Base-by-base conservation (phyloP, 2,113 vertebrate species). In the Gavialis gangeticus region DNA sequence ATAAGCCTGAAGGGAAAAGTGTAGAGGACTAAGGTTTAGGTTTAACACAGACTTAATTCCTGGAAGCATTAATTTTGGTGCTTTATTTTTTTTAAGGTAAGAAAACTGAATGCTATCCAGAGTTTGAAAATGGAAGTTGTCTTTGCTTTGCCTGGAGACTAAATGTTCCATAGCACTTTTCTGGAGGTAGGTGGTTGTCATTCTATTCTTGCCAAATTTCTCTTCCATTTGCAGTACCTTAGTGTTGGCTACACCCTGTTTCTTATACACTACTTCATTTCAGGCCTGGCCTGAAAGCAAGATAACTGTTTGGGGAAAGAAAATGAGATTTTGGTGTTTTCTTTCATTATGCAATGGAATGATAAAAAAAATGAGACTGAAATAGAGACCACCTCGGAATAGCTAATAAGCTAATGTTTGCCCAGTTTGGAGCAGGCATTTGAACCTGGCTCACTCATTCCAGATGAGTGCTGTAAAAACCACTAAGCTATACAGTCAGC, bases 1-100 rank as follows among this genome's bases (percentile, higher is more conserved):
- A 25, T 59, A 56, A 90, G 46, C 56, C 85, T 63, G 55, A 64
- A 88, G 89, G 79, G 91, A 96, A 75, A 77, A 86, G 85, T 69
- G 87, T 19, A 0, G 64, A 89, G 84, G 30, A 4, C 0, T 13
- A 85, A 28, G 73, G 55, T 84, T 86, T 77, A 84, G 4, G 24
- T 75, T 93, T 64, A 69, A 87, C 34, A 77, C 54, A 77, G 37
- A 79, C 66, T 81, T 28, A 30, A 2, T 84, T 95, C 75, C 67
- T 96, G 88, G 58, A 86, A 88, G 13, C 17, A 15, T 19, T 87
- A 24, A 57, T 22, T 94, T 54, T 90, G 46, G 57, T 60, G 75
- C 18, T 85, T 94, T 28, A 63, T 84, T 2, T 1, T 89, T 89
- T 82, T 89, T 82, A 92, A 94, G 60, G 80, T 64, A n/a, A 86